A percentile compares a stretch with the other conserved stretches of the same genome.
Evolutionary conservation across 2,888 invertebrate genomes (phyloP).

Genomic region (Lasioglossum leucozonium): DNA sequence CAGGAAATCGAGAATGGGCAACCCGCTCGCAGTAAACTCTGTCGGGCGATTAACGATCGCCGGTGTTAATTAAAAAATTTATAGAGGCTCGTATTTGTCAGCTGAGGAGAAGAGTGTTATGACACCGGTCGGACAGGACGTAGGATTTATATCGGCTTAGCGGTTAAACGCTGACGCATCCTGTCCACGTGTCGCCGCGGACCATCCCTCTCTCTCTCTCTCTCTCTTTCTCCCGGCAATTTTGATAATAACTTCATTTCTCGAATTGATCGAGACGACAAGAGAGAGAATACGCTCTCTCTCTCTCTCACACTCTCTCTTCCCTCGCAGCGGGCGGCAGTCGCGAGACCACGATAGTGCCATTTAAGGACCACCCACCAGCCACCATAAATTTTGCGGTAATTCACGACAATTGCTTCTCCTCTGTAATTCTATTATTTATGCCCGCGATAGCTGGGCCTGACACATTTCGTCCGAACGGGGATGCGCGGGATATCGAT

Average conservation of each 20-base stretch:
- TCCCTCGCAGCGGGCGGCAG: not conserved
- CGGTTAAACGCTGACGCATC: not conserved
- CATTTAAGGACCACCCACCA: constrained; percentile 67
- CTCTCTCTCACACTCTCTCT: not conserved
- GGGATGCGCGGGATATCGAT: constrained; percentile 68
- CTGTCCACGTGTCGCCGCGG: constrained; percentile 14
- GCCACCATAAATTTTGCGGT: constrained; percentile 72
- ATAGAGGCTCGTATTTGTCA: constrained; percentile 5
- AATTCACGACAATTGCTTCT: constrained; percentile 78
- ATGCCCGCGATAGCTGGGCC: constrained; percentile 55
- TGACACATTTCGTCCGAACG: constrained; percentile 53
- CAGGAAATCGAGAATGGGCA: constrained; percentile 47
- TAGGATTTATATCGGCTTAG: constrained; percentile 33
- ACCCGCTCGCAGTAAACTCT: constrained; percentile 17
- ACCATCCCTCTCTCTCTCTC: not conserved
- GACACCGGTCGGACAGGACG: constrained; percentile 20
- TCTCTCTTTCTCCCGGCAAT: constrained; percentile 7
- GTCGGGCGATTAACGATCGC: constrained; percentile 10
- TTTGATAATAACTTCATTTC: constrained; percentile 55
- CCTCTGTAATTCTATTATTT: constrained; percentile 73
- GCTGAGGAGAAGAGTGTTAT: constrained; percentile 13
- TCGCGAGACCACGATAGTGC: constrained; percentile 15
- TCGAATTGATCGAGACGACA: constrained; percentile 47
- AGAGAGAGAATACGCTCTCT: not conserved
- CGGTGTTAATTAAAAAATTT: constrained; percentile 45